Evolutionary conservation across 2,113 vertebrate genomes (phyloP).

Genomic region (Nannospalax galili): DNA sequence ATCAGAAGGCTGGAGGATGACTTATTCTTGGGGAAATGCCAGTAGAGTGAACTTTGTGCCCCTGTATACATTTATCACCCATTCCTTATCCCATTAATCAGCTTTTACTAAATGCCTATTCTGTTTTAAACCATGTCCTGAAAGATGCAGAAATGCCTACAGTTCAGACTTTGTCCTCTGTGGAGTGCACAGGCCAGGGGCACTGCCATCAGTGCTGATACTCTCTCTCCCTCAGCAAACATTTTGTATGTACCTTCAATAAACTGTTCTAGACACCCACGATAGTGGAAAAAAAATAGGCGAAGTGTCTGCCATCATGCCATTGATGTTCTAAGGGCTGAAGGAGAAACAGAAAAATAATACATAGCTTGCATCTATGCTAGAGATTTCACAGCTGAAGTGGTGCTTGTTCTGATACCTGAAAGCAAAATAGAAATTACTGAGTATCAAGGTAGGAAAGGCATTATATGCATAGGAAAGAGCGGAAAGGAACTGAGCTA

Average conservation of each 20-base stretch:
- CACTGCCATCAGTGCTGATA: neutral
- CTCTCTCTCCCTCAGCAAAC: neutral
- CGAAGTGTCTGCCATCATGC: neutral
- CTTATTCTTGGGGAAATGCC: too few relatives aligned
- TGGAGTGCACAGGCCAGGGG: neutral
- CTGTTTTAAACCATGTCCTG: neutral
- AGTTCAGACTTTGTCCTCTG: neutral
- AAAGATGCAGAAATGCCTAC: neutral
- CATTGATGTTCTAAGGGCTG: neutral
- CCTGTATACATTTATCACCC: neutral
- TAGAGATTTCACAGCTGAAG: neutral
- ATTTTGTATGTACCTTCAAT: neutral
- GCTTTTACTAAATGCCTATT: neutral
- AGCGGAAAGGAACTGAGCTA: neutral
- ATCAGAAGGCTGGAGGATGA: neutral
- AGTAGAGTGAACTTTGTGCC: too few relatives aligned
- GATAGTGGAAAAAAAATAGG: neutral
- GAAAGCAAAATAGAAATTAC: neutral
- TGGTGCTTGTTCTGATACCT: neutral
- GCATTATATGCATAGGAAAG: neutral
- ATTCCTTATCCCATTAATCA: neutral
- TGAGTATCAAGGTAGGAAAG: neutral
- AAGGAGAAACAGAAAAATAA: neutral
- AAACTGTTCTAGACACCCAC: neutral
- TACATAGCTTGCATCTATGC: neutral